Evolutionary conservation across 2,113 vertebrate species (phyloP).

Genomic region (Neotoma lepida): DNA sequence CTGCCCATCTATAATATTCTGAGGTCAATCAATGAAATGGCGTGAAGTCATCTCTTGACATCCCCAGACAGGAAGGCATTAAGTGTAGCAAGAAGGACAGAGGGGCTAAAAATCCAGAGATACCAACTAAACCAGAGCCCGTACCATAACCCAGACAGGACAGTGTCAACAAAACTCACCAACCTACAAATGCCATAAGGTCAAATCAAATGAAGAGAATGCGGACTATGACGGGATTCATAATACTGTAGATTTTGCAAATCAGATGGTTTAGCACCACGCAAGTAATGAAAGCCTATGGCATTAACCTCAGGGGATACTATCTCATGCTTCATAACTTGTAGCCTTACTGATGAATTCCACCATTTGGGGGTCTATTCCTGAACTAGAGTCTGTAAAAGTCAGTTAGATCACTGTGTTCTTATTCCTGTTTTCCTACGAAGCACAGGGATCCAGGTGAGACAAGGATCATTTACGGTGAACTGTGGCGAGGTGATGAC

Average conservation of each 20-base stretch:
- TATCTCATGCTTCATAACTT: neutral
- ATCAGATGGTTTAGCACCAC: neutral
- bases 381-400: constrained; percentile 44
- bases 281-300: neutral
- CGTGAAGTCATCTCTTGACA: constrained; percentile 35
- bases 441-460: neutral
- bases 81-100: neutral
- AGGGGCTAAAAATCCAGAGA: constrained; percentile 6
- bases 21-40: constrained; percentile 41
- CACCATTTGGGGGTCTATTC: constrained; percentile 28
- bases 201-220: neutral
- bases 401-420: neutral
- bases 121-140: neutral
- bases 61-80: neutral
- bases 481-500: neutral
- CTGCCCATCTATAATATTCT: neutral
- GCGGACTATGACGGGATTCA: neutral
- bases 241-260: neutral
- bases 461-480: neutral
- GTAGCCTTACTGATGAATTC: neutral
- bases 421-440: neutral
- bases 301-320: neutral
- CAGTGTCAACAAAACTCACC: neutral
- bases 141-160: neutral
- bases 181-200: neutral